Evolutionary conservation across 2,113 vertebrate species (phyloP), one percentile per base, ranked within the genome.

Genomic region (Limanda limanda): DNA sequence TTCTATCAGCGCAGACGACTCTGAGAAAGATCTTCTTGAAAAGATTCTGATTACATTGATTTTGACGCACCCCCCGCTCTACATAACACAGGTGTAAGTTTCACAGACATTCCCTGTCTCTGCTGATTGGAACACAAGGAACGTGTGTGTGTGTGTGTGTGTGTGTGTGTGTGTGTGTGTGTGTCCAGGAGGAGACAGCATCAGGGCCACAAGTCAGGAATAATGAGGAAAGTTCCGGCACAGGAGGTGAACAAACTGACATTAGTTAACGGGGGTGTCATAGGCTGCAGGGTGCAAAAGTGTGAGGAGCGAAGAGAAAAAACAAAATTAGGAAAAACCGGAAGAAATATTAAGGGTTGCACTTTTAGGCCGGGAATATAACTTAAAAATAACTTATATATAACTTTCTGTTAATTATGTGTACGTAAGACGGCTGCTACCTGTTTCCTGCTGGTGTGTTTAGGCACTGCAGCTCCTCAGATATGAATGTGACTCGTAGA

Each of bases 171-270:
- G 27, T 69, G 45, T 70, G n/a, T 12, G 27, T 69, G 15, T 65
- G 21, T 65, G 21, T 27, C 61, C 69, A 68, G 60, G 42, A 79
- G 58, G 57, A 74, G 65, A 77, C 40, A 48, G 35, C 61, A 56
- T 69, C 61, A 72, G 58, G 79, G 78, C 54, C 20, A 79, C 37
- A 27, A 81, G 75, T 77, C 58, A 56, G 55, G 54, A 56, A 77
- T 82, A 82, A 87, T 84, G 62, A 87, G 76, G 76, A 25, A 56
- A 59, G n/a, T 56, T 66, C 66, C 47, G 54, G 66, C 48, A 64
- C 52, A 78, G 55, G 66, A 65, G 21, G 59, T 74, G 76, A 71
- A 63, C 52, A 62, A 63, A 73, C 42, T 77, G 84, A 76, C 76
- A 76, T 63, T 45, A 65, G 70, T 68, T 76, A 54, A 68, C 60